Base-by-base conservation (phyloP, 2,888 invertebrate species). In the Lepeophtheirus nordmannii region DNA sequence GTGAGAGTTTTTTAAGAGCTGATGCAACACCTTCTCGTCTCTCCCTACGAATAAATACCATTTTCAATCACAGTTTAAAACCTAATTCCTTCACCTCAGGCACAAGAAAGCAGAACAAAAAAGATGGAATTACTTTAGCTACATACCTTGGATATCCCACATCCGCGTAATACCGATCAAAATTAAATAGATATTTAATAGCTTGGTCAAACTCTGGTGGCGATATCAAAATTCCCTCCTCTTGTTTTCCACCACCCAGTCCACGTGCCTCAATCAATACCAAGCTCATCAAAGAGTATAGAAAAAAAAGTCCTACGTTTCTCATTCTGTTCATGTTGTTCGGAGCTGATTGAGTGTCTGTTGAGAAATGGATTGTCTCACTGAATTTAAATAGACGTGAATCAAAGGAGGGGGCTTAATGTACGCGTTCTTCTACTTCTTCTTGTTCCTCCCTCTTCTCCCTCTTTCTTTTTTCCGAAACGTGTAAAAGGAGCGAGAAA, bases 21-120 rank as follows among this genome's bases (percentile, higher is more conserved):
- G 60, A 60, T 37, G 22, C 60, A 17, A 60, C 60, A 30, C 39
- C 60, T 60, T 60, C 60, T 17, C 60, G 60, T 37, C 60, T 22
- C 37, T 30, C 23, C 39, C 60, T 60, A 60, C 14, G 53, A 17
- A 46, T 30, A 30, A 30, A 30, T 30, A 5, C 30, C 30, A 30
- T 30, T 30, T 30, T 30, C 30, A 30, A 5, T 5, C 30, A 30
- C 7, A 30, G 30, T 30, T 30, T 30, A 30, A 30, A 30, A 2
- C 30, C 30, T 30, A 30, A 30, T 30, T 30, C 2, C 7, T 30
- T 30, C 30, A 30, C 7, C 30, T 30, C 30, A 30, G 7, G 30
- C 7, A 2, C 30, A 30, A 30, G 30, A 5, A 30, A 2, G 30
- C 2, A 30, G 30, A 30, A 30, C 30, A 30, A n/a, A n/a, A n/a